Percentiles rank a stretch among this genome's conserved stretches.
Evolutionary conservation across 2,113 vertebrate species (phyloP).

Genomic region (Aythya baeri): DNA sequence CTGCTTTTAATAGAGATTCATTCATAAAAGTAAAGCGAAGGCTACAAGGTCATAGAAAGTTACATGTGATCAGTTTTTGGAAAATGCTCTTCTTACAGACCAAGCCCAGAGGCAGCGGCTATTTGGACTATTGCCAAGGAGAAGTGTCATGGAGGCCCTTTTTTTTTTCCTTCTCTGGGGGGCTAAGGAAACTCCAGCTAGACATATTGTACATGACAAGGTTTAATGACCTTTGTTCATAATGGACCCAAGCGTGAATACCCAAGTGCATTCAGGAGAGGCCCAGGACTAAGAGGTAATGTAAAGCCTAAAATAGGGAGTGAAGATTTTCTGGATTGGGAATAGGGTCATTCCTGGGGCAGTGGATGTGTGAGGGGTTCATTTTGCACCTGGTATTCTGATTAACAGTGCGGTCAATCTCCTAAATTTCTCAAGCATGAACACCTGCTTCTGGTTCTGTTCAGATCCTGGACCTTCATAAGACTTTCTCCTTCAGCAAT

Average conservation of each 20-base stretch:
- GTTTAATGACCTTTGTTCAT: constrained; percentile 54
- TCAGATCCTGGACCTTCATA: neutral
- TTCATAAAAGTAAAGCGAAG: constrained; percentile 64
- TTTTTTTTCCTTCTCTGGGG: constrained; percentile 45
- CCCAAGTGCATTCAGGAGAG: constrained; percentile 50
- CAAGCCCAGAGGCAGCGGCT: constrained; percentile 27
- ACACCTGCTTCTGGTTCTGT: constrained; percentile 46
- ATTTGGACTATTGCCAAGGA: constrained; percentile 43
- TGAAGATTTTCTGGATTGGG: constrained; percentile 55
- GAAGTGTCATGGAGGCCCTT: constrained; percentile 29
- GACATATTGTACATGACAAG: constrained; percentile 52
- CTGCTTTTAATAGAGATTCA: constrained; percentile 67
- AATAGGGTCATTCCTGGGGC: constrained; percentile 65
- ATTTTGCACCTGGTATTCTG: constrained; percentile 66
- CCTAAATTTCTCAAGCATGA: neutral
- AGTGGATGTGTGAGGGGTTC: constrained; percentile 13
- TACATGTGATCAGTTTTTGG: constrained; percentile 54
- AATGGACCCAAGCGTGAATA: constrained; percentile 43
- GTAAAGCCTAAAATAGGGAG: constrained; percentile 43
- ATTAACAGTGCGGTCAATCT: constrained; percentile 42
- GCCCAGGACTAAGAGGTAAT: constrained; percentile 35
- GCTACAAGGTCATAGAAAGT: constrained; percentile 69
- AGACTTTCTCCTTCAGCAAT: neutral
- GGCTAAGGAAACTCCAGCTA: constrained; percentile 49
- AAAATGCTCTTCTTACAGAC: constrained; percentile 47